Evolutionary conservation across 2,797 vertebrate species (phyloP).

Genomic region (Sternotherus odoratus): DNA sequence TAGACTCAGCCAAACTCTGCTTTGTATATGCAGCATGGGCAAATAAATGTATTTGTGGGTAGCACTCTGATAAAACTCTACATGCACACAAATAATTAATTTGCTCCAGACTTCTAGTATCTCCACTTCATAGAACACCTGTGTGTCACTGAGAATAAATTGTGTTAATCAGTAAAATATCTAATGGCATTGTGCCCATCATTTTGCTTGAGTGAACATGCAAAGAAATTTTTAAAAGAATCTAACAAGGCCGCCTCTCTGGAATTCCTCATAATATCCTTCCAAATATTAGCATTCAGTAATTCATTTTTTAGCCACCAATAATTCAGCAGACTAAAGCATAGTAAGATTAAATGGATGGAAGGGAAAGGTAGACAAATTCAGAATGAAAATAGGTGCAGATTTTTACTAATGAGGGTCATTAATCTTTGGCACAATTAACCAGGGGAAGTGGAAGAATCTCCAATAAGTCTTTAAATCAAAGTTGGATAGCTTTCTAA

Average conservation of each 20-base stretch:
- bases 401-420: neutral
- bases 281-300: neutral
- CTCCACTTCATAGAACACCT: constrained; percentile 53
- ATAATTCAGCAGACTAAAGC: neutral
- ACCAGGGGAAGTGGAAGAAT: neutral
- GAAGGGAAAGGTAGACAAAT: neutral
- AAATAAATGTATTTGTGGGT: neutral
- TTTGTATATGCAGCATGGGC: neutral
- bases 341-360: neutral
- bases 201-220: constrained; percentile 15
- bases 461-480: neutral
- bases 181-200: constrained; percentile 51
- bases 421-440: constrained; percentile 34
- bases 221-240: neutral
- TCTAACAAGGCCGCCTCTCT: neutral
- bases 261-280: neutral
- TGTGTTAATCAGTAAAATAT: constrained; percentile 70
- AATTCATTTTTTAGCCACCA: neutral
- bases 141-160: constrained; percentile 50
- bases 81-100: constrained; percentile 38
- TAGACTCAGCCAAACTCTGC: neutral
- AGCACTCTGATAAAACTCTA: neutral
- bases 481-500: constrained; percentile 22
- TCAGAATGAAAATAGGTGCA: neutral
- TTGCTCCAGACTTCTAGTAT: constrained; percentile 43